Evolutionary conservation across 2,113 vertebrate genomes (phyloP).

Genomic region (Eublepharis macularius): DNA sequence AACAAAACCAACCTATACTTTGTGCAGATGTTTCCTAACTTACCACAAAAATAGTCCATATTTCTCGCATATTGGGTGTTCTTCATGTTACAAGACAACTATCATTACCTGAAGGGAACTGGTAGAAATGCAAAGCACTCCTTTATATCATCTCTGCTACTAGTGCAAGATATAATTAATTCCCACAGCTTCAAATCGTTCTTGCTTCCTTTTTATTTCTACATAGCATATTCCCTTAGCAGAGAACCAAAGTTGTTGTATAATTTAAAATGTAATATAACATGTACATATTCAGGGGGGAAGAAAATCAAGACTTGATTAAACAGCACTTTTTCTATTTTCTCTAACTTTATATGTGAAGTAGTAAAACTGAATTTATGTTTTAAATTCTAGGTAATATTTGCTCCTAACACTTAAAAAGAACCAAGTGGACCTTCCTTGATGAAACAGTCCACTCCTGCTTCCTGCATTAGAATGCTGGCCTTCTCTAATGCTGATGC

Average conservation of each 20-base stretch:
- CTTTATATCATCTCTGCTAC: neutral
- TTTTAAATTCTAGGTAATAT: slow-evolving; percentile 19
- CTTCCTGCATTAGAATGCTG: neutral
- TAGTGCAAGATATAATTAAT: neutral
- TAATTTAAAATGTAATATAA: slow-evolving; percentile 11
- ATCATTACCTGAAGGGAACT: neutral
- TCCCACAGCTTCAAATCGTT: neutral
- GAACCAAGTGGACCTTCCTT: neutral
- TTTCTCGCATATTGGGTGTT: neutral
- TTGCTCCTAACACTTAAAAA: neutral
- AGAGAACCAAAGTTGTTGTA: neutral
- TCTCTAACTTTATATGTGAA: slow-evolving; percentile 28
- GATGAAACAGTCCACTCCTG: neutral
- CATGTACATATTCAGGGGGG: slow-evolving; percentile 7
- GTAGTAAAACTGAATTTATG: slow-evolving; percentile 44
- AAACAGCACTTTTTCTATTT: neutral
- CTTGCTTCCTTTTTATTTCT: neutral
- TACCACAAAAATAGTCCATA: neutral
- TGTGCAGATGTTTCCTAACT: neutral
- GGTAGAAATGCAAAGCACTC: neutral
- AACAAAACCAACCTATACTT: neutral
- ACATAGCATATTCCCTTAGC: neutral
- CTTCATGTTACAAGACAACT: slow-evolving; percentile 16
- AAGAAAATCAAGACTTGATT: slow-evolving; percentile 25
- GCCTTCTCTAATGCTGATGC: neutral